A percentile compares a stretch with the other conserved stretches of the same genome.
These are phyloP conservation scores for Mylabris sibirica DNA, from an alignment of 2,888 invertebrate species.

Conservation along the genomic window DNA sequence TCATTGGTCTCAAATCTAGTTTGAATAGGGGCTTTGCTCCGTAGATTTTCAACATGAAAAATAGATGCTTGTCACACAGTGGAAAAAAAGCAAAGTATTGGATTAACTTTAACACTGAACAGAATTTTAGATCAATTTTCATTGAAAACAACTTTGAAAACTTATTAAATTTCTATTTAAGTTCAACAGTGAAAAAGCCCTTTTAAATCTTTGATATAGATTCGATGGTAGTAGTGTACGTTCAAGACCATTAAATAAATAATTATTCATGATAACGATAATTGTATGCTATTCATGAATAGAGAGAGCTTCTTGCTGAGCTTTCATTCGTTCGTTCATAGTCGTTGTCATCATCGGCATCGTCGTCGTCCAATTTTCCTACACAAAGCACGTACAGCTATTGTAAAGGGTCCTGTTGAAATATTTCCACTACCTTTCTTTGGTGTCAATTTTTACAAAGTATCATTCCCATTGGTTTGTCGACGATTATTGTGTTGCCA, in stretches of 20 bases:
- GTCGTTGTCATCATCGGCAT: not conserved
- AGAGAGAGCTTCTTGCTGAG: constrained; percentile 6
- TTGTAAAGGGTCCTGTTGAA: constrained; percentile 9
- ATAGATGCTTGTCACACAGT: constrained; percentile 5
- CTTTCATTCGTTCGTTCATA: no score
- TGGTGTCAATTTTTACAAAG: constrained; percentile 8
- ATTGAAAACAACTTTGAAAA: constrained; percentile 7
- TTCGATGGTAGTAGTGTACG: not conserved
- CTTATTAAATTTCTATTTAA: constrained; percentile 12
- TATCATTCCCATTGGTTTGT: not conserved
- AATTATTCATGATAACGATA: constrained; percentile 13
- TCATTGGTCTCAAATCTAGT: not conserved
- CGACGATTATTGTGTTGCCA: not conserved
- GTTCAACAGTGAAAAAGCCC: constrained; percentile 1
- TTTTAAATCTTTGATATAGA: not conserved
- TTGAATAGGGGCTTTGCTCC: not conserved
- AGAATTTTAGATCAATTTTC: constrained; percentile 5
- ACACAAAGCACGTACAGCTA: constrained; percentile 10
- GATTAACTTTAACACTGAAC: not conserved
- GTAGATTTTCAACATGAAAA: not conserved
- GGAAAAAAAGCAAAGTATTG: not conserved
- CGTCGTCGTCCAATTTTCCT: not conserved
- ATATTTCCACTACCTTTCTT: not conserved
- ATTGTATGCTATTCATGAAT: constrained; percentile 12
- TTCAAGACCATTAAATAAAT: constrained; percentile 9